Base-by-base conservation (phyloP, 2,888 invertebrate genomes). In the Sinodicranocentrus sp. region DNA sequence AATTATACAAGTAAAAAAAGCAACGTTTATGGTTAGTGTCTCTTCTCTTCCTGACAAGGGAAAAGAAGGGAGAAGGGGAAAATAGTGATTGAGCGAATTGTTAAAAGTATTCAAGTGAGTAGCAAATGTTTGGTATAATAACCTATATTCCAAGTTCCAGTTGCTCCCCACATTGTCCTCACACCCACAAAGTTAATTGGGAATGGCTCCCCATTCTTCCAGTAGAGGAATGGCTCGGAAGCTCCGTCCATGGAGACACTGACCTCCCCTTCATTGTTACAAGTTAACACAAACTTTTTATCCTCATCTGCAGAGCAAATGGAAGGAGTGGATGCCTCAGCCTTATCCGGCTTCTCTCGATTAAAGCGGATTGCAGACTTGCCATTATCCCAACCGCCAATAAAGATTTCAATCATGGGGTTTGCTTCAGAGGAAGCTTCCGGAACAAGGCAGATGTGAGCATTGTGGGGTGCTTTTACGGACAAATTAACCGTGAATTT, bases 381-480 rank as follows among this genome's bases (percentile, higher is more conserved):
- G 63, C 91, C 92, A 90, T 94, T 94, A 84, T 93, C 92, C 94
- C 94, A 94, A 84, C 94, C 94, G 71, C 94, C 94, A 88, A 94
- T 92, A 89, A 94, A 92, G 87, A 94, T 91, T 91, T 94, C 94
- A 90, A 94, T 93, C 91, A 94, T 93, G 26, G 93, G 93, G 87
- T 92, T 92, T 79, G 92, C 91, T 89, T 93, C 93, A 52, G 90
- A 91, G 15, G 88, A 83, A 67, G 92, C 92, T 19, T 91, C 92
- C 86, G 90, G 89, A 54, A 93, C 92, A 86, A 94, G 91, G 85
- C 93, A 93, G 85, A 94, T 89, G 90, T 94, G 94, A 87, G 93
- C 94, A 90, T 94, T 93, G 90, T 93, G 93, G 61, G 92, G 92
- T 67, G 94, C 93, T 88, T 92, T 92, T 88, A 93, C 93, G 82